A percentile compares a stretch with the other conserved stretches of the same genome.
Conservation (phyloP, 64 coral and sea anemone species). For the Actinia tenebrosa region DNA sequence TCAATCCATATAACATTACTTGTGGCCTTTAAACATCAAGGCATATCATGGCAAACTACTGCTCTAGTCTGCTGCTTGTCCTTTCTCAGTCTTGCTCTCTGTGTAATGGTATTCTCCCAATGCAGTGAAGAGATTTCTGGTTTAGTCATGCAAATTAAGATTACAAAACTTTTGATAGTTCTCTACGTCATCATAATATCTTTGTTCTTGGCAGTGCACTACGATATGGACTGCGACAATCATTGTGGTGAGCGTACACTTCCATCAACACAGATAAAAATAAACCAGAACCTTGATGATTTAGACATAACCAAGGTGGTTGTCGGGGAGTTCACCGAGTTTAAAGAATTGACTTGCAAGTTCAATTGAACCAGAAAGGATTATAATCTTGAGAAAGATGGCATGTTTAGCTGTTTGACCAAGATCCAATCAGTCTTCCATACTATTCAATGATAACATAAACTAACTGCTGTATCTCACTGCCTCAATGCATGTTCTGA, state of each 20-base stretch:
- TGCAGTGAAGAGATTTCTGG: neutral
- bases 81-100: neutral
- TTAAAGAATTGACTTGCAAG: neutral
- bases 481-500: too few relatives aligned
- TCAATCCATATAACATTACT: neutral
- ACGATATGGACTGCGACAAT: neutral
- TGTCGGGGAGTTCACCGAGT: too few relatives aligned
- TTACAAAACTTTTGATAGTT: neutral
- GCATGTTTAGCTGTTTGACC: too few relatives aligned
- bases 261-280: neutral
- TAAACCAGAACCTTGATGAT: neutral
- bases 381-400: neutral
- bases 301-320: neutral
- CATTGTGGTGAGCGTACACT: neutral
- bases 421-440: too few relatives aligned
- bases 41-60: neutral
- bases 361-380: neutral
- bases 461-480: too few relatives aligned
- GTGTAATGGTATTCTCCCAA: neutral
- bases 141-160: neutral
- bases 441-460: too few relatives aligned
- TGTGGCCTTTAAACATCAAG: neutral
- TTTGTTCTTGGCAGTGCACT: neutral
- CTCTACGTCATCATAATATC: neutral
- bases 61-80: neutral